Conservation (phyloP, 1,140 invertebrate genomes). For the Geopemphigus sp. region DNA sequence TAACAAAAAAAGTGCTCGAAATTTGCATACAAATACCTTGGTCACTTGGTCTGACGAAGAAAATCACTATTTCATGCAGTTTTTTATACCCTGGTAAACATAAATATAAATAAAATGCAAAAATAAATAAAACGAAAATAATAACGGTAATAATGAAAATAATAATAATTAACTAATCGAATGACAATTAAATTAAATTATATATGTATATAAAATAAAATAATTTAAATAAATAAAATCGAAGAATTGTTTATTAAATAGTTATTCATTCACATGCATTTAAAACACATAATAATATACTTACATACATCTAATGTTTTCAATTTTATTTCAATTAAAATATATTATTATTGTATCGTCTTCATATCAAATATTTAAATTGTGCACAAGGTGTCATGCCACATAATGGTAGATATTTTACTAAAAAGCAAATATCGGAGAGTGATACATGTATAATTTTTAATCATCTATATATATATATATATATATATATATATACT, state of each 20-base stretch:
- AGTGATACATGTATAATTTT: too few relatives aligned
- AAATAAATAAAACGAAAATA: slow-evolving; percentile 32
- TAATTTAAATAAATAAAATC: not conserved
- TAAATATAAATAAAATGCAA: slow-evolving; percentile 40
- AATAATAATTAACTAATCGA: not conserved
- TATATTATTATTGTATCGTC: not conserved
- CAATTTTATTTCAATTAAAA: not conserved
- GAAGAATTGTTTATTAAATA: not conserved
- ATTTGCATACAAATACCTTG: slow-evolving; percentile 6
- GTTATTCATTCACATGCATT: slow-evolving; percentile 25
- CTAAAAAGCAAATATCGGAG: too few relatives aligned
- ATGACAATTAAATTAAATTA: not conserved
- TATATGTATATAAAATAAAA: not conserved
- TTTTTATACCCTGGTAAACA: slow-evolving; percentile 41
- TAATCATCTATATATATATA: too few relatives aligned
- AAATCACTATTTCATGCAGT: slow-evolving; percentile 42
- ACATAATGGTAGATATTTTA: not conserved
- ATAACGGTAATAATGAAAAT: slow-evolving; percentile 23
- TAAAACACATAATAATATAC: not conserved
- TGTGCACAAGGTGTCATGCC: not conserved
- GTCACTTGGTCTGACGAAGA: not conserved
- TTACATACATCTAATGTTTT: slow-evolving; percentile 1
- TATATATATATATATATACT: too few relatives aligned
- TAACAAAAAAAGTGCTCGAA: not conserved
- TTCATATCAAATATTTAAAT: not conserved